Conservation (phyloP, 2,888 invertebrate species). For the Sinohyriopsis cumingii region DNA sequence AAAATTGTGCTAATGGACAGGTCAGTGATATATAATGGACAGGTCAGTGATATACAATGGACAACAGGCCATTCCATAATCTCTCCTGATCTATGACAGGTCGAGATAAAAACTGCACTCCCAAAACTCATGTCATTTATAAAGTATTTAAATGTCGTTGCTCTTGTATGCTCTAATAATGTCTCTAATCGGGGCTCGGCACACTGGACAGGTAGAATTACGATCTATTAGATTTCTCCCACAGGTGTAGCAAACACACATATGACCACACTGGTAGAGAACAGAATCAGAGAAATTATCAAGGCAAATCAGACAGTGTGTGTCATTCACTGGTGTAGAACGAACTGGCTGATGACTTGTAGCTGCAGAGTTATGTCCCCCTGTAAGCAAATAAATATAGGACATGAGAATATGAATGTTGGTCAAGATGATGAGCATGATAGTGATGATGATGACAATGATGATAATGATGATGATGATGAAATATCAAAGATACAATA, state of each 20-base stretch:
- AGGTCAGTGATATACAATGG: no score
- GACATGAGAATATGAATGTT: not conserved
- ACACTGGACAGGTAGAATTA: conserved; percentile 67
- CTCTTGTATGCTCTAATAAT: conserved; percentile 67
- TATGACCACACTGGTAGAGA: conserved; percentile 71
- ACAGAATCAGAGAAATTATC: conserved; percentile 66
- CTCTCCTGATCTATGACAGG: no score
- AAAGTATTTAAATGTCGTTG: conserved; percentile 40
- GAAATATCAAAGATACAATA: not conserved
- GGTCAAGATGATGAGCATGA: no score
- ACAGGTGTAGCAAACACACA: conserved; percentile 70
- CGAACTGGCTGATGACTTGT: conserved; percentile 7
- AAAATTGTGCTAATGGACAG: no score
- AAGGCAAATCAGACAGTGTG: conserved; percentile 69
- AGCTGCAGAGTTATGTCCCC: conserved; percentile 4
- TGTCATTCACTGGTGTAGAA: conserved; percentile 57
- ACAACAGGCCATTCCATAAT: no score
- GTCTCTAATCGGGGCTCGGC: conserved; percentile 69
- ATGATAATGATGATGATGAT: no score
- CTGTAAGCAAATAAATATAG: conserved; percentile 13
- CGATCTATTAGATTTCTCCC: conserved; percentile 60
- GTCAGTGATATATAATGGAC: no score
- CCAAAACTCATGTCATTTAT: not conserved
- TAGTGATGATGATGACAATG: no score
- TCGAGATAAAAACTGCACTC: no score